Evolutionary conservation across 2,888 invertebrate genomes (phyloP), one percentile per base, ranked within the genome.

Genomic region (Lordiphosa fenestrarum): DNA sequence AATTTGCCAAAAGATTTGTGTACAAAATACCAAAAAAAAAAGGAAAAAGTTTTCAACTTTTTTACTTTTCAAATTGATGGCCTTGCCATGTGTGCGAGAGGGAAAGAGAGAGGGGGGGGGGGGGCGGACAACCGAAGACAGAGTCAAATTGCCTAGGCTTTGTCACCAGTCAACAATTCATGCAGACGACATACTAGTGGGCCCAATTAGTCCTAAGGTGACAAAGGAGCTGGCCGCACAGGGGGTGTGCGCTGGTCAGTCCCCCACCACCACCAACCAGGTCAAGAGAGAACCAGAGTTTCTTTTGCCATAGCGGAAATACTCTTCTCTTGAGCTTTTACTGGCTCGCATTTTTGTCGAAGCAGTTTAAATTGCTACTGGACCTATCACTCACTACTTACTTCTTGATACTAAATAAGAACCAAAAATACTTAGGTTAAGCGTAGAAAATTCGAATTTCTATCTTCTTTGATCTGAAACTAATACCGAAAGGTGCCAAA

Each of bases 1-100:
- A 78, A 74, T 84, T 78, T 77, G 75, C 66, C 76, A 82, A 82
- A 23, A 82, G 74, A 84, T 76, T 84, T 76, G 73, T 53, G 60
- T 48, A 25, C 12, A 25, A 42, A 41, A 19, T 19, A 15, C 15
- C 15, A 15, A 2, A 15, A 15, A 15, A 15, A 15, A 41, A 41
- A 56, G 63, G 66, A 70, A 57, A 65, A 82, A 70, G 48, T 82
- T 77, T 48, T 30, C 15, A 12, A 71, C 83, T 67, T 60, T 48
- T 37, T 50, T n/a, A 15, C 37, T 7, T 10, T 6, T 13, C 82
- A 76, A 76, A 61, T 63, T 77, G 83, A 73, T 74, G 74, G 83
- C 80, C 59, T 36, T 50, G 53, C 54, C 61, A 57, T 21, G 21
- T 39, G 38, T 38, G 19, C n/a, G 48, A 15, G 15, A 15, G 15